phyloP scores from a whole-genome alignment of 2,113 vertebrate genomes.

The Procapra przewalskii region DNA sequence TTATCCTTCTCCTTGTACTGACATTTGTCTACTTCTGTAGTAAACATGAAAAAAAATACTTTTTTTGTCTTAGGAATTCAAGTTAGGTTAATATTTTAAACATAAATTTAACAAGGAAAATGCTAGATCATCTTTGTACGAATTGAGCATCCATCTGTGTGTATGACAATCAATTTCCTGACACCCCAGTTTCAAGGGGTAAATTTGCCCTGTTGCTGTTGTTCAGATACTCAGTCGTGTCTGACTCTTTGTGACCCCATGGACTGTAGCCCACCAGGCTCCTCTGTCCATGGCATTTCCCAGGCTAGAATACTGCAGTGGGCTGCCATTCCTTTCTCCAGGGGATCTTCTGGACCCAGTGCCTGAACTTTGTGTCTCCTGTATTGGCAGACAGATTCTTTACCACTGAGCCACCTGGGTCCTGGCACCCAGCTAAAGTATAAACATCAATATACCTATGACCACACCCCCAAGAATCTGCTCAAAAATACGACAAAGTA shows the following conservation, averaged over 20 bases:
- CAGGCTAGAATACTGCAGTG: background rate
- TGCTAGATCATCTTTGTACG: background rate
- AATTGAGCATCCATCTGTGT: background rate
- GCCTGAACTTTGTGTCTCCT: background rate
- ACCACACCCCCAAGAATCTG: background rate
- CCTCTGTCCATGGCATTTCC: background rate
- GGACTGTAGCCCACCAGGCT: background rate
- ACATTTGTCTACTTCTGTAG: background rate
- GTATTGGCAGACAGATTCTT: background rate
- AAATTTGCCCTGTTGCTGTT: background rate
- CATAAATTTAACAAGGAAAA: conserved; percentile 31
- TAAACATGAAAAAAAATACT: background rate
- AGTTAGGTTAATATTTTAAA: conserved; percentile 10
- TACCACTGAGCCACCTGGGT: background rate
- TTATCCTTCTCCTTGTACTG: background rate
- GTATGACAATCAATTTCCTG: background rate
- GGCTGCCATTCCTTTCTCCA: background rate
- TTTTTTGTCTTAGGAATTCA: background rate
- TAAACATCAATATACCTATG: background rate
- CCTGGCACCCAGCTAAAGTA: background rate
- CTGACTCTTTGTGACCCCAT: background rate
- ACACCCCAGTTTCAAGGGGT: background rate
- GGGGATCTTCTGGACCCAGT: background rate
- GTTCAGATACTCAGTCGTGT: background rate
- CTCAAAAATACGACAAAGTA: background rate